Percentiles rank a stretch among this genome's conserved stretches.
phyloP scores from a whole-genome alignment of 2,797 vertebrate species.

The Aulostomus chinensis region DNA sequence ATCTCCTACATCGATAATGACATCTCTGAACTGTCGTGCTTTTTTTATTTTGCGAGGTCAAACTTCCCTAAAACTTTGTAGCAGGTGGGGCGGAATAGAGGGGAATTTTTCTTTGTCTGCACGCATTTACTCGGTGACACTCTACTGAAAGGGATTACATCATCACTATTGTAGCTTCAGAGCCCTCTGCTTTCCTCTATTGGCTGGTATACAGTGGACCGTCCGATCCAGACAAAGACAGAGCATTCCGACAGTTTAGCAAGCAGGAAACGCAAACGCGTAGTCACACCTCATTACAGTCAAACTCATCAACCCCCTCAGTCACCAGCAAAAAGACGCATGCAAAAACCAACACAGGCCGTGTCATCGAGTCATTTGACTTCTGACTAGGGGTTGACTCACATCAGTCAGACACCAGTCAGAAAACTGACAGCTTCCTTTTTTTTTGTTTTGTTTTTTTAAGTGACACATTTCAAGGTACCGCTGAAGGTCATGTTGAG shows the following conservation, averaged over 20 bases:
- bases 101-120: conserved; percentile 65
- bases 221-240: conserved; percentile 66
- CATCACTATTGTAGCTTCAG: conserved; percentile 69
- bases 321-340: conserved; percentile 31
- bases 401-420: conserved; percentile 28
- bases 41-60: conserved; percentile 58
- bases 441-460: conserved; percentile 13
- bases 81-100: conserved; percentile 46
- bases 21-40: conserved; percentile 29
- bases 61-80: conserved; percentile 51
- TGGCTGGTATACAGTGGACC: conserved; percentile 45
- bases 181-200: conserved; percentile 60
- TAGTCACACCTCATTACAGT: conserved; percentile 65
- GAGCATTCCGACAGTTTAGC: conserved; percentile 73
- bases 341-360: conserved; percentile 12
- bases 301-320: conserved; percentile 58
- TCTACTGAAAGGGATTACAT: conserved; percentile 75
- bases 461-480: not conserved
- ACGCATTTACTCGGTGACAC: conserved; percentile 62
- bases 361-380: conserved; percentile 52
- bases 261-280: conserved; percentile 64
- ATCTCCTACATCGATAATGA: conserved; percentile 44
- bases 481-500: conserved; percentile 9
- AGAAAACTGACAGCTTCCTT: conserved; percentile 27
- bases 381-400: conserved; percentile 62